Evolutionary conservation across 2,888 invertebrate species (phyloP), one percentile per base, ranked within the genome.

Genomic region (Leptothorax acervorum): DNA sequence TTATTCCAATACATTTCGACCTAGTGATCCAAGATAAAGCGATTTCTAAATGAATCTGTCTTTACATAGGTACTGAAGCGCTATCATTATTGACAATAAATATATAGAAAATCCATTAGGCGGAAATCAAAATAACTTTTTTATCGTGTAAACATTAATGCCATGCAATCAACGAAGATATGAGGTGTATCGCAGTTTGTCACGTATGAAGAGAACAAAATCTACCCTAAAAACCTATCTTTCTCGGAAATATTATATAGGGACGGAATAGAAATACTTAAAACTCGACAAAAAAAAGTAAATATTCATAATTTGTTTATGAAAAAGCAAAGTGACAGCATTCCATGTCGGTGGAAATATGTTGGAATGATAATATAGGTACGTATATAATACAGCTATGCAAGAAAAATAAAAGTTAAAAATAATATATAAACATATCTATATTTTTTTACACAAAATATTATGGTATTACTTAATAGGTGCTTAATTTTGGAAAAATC

Each of bases 61-160:
- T 6, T 8, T n/a, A 31, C 0, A 35, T 60, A 35, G 35, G 35
- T 35, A 42, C n/a, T n/a, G 9, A 45, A 74, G 0, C 18, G 6
- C n/a, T 45, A 12, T 60, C 35, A 60, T 42, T 45, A 75, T 51
- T 42, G 0, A 53, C 6, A 23, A 65, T 76, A 74, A 76, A n/a
- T n/a, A 28, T 42, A 73, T 73, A 28, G 28, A 39, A 18, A 65
- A 51, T 3, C 35, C 5, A 62, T 62, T 75, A 15, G 12, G 12
- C 6, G 18, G 28, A 48, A 48, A 62, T 45, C n/a, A 62, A 65
- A 76, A 45, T 4, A 75, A 62, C 23, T 48, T 62, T 31, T 62
- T 62, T 31, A 45, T 42, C 42, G n/a, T 8, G 42, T 42, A 57
- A 28, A 12, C 42, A 12, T 74, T 63, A 39, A 2, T 6, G 63